Conservation (phyloP, 2,797 vertebrate genomes). For the Melanotaenia parkinsoni region DNA sequence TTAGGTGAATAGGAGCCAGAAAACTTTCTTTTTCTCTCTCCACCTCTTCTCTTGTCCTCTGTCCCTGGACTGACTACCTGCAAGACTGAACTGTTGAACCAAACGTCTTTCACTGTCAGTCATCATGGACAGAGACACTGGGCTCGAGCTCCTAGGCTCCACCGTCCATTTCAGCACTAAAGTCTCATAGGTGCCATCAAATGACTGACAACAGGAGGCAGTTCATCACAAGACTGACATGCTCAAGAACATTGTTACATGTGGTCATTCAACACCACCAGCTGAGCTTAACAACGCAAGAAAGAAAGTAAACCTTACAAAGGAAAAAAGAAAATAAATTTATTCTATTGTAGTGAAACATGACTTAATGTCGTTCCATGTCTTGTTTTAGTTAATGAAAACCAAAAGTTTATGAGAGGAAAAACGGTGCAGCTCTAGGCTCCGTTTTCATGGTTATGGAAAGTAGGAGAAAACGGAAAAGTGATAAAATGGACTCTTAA, state of each 20-base stretch:
- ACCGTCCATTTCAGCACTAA: background rate
- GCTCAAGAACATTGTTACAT: slow-evolving; percentile 15
- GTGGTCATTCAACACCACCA: slow-evolving; percentile 30
- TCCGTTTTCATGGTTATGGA: background rate
- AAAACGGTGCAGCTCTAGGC: background rate
- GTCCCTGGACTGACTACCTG: background rate
- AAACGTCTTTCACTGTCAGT: slow-evolving; percentile 13
- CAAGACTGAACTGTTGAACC: slow-evolving; percentile 3
- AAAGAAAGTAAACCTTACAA: slow-evolving; percentile 10
- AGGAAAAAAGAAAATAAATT: slow-evolving; percentile 14
- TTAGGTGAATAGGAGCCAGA: background rate
- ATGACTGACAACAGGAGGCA: background rate
- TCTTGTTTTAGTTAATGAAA: slow-evolving; percentile 19
- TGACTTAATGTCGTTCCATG: slow-evolving; percentile 2
- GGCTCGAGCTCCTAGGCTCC: background rate
- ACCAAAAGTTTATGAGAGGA: background rate
- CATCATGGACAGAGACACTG: slow-evolving; percentile 2
- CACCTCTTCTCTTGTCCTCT: slow-evolving; percentile 14
- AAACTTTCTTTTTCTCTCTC: background rate
- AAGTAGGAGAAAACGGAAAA: slow-evolving; percentile 8
- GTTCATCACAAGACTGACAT: slow-evolving; percentile 1
- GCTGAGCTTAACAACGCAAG: slow-evolving; percentile 17
- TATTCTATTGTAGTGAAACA: slow-evolving; percentile 1
- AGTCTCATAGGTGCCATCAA: slow-evolving; percentile 21
- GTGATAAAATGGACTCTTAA: slow-evolving; percentile 1